phyloP scores from a whole-genome alignment of 35 echinoderm and acorn worm species.

The Ophioderma brevispina region DNA sequence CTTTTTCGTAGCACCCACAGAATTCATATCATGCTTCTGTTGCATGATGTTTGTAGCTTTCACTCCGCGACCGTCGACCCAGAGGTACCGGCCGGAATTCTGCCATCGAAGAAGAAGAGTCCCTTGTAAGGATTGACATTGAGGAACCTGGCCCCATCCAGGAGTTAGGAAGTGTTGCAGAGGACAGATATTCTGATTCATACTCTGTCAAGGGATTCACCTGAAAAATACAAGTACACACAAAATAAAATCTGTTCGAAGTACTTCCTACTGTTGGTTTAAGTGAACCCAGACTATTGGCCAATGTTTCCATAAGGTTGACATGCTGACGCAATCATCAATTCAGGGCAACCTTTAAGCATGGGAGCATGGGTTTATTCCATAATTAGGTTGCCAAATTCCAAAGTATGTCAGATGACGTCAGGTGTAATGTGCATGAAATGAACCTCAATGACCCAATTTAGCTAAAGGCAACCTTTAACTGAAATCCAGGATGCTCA shows the following conservation, averaged over 20 bases:
- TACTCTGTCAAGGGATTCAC: slow-evolving; percentile 93
- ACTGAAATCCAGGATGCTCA: too few species aligned
- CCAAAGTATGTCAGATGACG: not conserved
- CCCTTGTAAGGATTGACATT: slow-evolving; percentile 87
- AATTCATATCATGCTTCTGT: slow-evolving; percentile 89
- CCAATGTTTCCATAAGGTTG: too few species aligned
- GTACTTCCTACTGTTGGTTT: not conserved
- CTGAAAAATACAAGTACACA: slow-evolving; percentile 9
- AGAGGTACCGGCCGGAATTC: slow-evolving; percentile 91
- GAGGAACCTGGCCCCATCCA: slow-evolving; percentile 86
- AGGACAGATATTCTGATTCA: slow-evolving; percentile 88
- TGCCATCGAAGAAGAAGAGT: slow-evolving; percentile 93
- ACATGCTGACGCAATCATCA: too few species aligned
- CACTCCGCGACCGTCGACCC: slow-evolving; percentile 76
- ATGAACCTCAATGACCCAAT: too few species aligned
- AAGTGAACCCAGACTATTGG: not conserved
- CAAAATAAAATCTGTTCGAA: not conserved
- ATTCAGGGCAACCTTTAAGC: not conserved
- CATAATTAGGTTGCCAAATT: not conserved
- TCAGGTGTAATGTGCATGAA: too few species aligned
- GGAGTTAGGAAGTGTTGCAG: slow-evolving; percentile 92
- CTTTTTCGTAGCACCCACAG: slow-evolving; percentile 99
- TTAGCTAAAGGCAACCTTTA: too few species aligned
- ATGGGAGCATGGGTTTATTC: not conserved
- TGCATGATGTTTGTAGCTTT: slow-evolving; percentile 89